Evolutionary conservation across 2,797 vertebrate genomes (phyloP), one percentile per base, ranked within the genome.

Genomic region (Squalus acanthias): DNA sequence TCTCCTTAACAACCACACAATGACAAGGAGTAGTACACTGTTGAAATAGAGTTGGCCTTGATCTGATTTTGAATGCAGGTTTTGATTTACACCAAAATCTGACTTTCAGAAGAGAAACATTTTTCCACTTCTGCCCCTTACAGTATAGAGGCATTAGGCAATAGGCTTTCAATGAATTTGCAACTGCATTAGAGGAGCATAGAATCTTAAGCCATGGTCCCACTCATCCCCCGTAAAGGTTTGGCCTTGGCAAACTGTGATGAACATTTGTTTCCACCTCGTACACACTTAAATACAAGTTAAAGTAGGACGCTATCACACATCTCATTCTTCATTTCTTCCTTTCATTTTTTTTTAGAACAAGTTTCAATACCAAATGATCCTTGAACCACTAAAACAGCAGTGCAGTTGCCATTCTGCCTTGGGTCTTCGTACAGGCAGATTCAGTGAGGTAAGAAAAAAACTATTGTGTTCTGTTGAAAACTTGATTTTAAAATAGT

Each of bases 331-430:
- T 95, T 33, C 1, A 72, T 69, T 24, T 69, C 10, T 82, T 39
- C 57, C 96, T 97, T 89, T 39, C 57, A n/a, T 96, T 97, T 89
- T 97, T 97, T 96, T 95, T 98, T 97, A 98, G 91, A 98, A 98
- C 1, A 97, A 96, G 85, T 99, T 99, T 97, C 97, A 98, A 95
- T 98, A 98, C 60, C 97, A 99, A 97, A 99, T 99, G 98, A 99
- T 98, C 17, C 97, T 99, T 9, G 98, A 99, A 96, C 99, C 99
- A 0, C 0, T 98, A 96, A 99, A 98, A 95, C 99, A 99, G 97
- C 98, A 98, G 0, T 99, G 99, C 96, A 99, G 99, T 69, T 98
- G 94, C 13, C 70, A 20, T 53, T 76, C 70, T 33, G 70, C 15
- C 46, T 76, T 74, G 12, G 26, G 50, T 17, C 94, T 76, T 26